Base-by-base conservation (phyloP, 2,888 invertebrate species). In the Mesoligia furuncula region DNA sequence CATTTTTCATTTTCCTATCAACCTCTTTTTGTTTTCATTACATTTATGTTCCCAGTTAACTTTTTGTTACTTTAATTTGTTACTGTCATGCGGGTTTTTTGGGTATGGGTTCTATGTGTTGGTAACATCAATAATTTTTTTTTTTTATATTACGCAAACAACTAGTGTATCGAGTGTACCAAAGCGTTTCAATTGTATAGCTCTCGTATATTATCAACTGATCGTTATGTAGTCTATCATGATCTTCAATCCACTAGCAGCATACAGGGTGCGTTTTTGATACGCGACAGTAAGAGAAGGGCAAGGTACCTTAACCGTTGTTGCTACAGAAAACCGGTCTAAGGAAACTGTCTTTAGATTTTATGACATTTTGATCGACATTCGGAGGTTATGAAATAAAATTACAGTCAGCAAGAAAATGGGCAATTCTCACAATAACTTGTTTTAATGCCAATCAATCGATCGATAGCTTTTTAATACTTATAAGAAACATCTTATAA, bases 1-100 rank as follows among this genome's bases (percentile, higher is more conserved):
- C 73, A 83, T 86, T 84, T 84, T 80, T 86, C 76, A 84, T 83
- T 77, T 83, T 72, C 54, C 71, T 75, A 79, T 76, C 75, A 69
- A 48, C 27, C 61, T 68, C 45, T 67, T 83, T 83, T 85, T 83
- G 83, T 83, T 85, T 77, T 81, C 74, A 85, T 84, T 70, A 75
- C 69, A 75, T 83, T 83, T 73, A 79, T 79, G 39, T 78, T 57
- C 59, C 57, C 66, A 62, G 80, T 81, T 73, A 69, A 80, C 39
- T 64, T 73, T 81, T 85, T 81, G 73, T 76, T 73, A 57, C 73
- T 70, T 79, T 79, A 79, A 81, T 84, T 73, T 74, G 74, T 73
- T 73, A 75, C 59, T 69, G 68, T 66, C 75, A 70, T n/a, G 54
- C 36, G 54, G 61, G n/a, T 11, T 54, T 70, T 57, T 72, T 24